Conservation (phyloP, 2,113 vertebrate species). For the Pholis gunnellus region DNA sequence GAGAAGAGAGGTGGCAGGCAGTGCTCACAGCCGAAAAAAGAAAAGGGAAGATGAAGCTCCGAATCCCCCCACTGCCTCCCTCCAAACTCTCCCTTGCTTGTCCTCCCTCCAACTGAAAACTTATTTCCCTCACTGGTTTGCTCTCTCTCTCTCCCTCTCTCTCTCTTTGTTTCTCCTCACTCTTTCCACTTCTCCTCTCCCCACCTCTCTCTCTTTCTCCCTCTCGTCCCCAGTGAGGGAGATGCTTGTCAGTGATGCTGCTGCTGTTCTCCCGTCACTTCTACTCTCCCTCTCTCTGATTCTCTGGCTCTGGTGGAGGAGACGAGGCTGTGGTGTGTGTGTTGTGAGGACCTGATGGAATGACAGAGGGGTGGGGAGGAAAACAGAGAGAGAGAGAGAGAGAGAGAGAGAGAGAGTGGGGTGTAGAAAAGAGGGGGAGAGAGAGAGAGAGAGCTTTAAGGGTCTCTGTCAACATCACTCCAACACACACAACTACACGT, state of each 20-base stretch:
- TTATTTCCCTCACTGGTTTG: constrained; percentile 42
- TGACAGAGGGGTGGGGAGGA: constrained; percentile 58
- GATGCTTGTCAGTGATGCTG: constrained; percentile 59
- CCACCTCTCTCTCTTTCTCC: neutral
- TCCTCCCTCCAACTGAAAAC: constrained; percentile 58
- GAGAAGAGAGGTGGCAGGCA: constrained; percentile 35
- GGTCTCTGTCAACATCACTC: constrained; percentile 27
- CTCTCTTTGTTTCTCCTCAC: neutral
- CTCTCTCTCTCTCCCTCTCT: constrained; percentile 10
- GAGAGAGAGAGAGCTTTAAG: constrained; percentile 3
- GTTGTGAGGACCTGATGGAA: constrained; percentile 73
- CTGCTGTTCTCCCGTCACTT: constrained; percentile 47
- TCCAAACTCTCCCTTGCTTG: constrained; percentile 53
- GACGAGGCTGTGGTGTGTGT: constrained; percentile 64
- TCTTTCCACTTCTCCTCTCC: too few species aligned
- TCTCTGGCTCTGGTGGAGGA: constrained; percentile 62
- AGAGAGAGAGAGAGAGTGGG: constrained; percentile 3
- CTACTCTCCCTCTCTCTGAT: constrained; percentile 48
- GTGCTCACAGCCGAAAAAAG: constrained; percentile 35
- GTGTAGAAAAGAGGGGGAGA: constrained; percentile 19
- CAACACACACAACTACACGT: neutral
- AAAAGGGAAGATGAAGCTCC: constrained; percentile 47
- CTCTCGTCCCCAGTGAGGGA: constrained; percentile 38
- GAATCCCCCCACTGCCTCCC: constrained; percentile 34
- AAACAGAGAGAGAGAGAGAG: constrained; percentile 19